Evolutionary conservation across 2,797 vertebrate species (phyloP).

Genomic region (Gambusia yucatana): DNA sequence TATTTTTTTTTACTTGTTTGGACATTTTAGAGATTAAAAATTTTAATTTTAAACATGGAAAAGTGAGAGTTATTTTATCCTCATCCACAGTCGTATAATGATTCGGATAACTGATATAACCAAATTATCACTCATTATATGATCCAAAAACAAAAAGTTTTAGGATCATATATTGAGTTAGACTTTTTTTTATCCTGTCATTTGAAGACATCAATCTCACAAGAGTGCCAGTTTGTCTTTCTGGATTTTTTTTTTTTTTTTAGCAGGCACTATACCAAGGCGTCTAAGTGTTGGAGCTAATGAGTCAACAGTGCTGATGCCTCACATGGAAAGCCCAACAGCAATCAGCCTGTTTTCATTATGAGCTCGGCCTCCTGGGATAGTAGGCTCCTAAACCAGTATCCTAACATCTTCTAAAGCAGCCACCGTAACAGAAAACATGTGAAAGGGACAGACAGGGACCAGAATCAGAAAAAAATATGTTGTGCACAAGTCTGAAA

Average conservation of each 20-base stretch:
- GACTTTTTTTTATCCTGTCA: conserved; percentile 65
- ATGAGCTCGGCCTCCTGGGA: conserved; percentile 68
- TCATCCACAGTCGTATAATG: conserved; percentile 40
- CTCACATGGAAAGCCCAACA: conserved; percentile 74
- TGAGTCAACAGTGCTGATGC: conserved; percentile 74
- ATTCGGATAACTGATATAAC: conserved; percentile 30
- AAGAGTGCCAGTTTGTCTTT: conserved; percentile 38
- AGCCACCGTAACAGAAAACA: conserved; percentile 65
- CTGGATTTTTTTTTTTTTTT: conserved; percentile 11
- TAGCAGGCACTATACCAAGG: conserved; percentile 66
- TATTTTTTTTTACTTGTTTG: conserved; percentile 36
- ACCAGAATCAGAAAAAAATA: conserved; percentile 38
- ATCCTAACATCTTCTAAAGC: conserved; percentile 73
- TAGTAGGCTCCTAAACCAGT: conserved; percentile 57
- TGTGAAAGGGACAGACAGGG: conserved; percentile 33
- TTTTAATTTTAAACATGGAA: conserved; percentile 12
- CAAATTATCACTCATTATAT: conserved; percentile 30
- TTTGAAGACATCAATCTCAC: conserved; percentile 71
- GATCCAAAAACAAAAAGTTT: conserved; percentile 30
- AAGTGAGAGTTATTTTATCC: conserved; percentile 28
- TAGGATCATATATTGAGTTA: conserved; percentile 58
- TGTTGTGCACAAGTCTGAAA: conserved; percentile 43
- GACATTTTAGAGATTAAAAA: conserved; percentile 27
- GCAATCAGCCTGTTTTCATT: conserved; percentile 82
- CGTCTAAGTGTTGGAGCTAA: conserved; percentile 75